These are phyloP conservation scores for Conus betulinus DNA, from an alignment of 1,140 invertebrate genomes.

Conservation along the genomic window DNA sequence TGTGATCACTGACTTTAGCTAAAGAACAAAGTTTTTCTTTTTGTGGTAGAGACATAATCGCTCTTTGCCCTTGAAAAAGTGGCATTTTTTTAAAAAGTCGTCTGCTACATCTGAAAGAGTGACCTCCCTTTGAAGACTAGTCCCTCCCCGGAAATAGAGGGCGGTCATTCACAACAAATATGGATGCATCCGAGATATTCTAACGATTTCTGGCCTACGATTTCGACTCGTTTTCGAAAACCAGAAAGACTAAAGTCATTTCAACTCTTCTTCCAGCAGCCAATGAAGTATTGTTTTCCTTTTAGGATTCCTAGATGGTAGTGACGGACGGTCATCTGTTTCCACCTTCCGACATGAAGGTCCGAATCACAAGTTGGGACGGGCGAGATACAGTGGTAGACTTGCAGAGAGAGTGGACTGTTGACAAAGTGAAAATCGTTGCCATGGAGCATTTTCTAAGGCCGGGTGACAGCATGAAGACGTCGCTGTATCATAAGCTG, in stretches of 20 bases:
- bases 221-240: constrained; percentile 3
- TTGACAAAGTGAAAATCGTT: constrained; percentile 74
- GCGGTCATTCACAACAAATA: constrained; percentile 19
- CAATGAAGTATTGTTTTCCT: neutral
- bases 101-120: constrained; percentile 15
- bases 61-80: neutral
- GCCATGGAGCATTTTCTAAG: constrained; percentile 69
- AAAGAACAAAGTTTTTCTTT: neutral
- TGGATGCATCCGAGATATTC: constrained; percentile 20
- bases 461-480: constrained; percentile 70
- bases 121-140: neutral
- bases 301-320: constrained; percentile 58
- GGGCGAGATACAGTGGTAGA: constrained; percentile 67
- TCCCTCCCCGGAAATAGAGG: constrained; percentile 32
- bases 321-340: constrained; percentile 68
- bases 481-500: constrained; percentile 73
- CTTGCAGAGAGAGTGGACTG: constrained; percentile 68
- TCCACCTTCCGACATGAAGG: constrained; percentile 66
- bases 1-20: neutral
- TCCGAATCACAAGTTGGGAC: constrained; percentile 70
- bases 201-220: neutral
- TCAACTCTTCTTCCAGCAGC: neutral
- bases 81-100: neutral
- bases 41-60: neutral
- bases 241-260: neutral